Evolutionary conservation across 2,797 vertebrate species (phyloP).

Genomic region (Melanotaenia pygmaea): DNA sequence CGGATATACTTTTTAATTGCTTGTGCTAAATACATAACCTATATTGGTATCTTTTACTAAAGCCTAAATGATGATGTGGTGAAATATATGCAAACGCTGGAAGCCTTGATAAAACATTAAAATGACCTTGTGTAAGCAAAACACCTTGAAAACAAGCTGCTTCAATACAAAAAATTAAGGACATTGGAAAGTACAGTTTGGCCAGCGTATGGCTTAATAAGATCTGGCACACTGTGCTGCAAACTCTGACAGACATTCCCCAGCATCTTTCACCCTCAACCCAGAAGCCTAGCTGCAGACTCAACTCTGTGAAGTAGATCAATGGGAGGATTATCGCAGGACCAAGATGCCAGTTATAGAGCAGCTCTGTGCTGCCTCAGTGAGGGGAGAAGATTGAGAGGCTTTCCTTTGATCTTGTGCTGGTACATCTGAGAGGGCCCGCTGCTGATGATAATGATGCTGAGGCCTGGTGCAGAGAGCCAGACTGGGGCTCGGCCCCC

Average conservation of each 20-base stretch:
- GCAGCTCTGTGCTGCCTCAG: conserved; percentile 75
- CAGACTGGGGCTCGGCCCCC: conserved; percentile 50
- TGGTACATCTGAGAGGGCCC: conserved; percentile 72
- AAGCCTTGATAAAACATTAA: conserved; percentile 65
- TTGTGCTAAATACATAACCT: conserved; percentile 69
- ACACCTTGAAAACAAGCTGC: conserved; percentile 63
- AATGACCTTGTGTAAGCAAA: conserved; percentile 47
- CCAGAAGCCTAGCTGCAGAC: conserved; percentile 67
- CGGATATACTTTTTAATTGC: conserved; percentile 74
- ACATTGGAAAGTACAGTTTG: conserved; percentile 31
- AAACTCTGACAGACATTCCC: conserved; percentile 76
- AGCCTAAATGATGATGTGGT: conserved; percentile 68
- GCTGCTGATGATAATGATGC: conserved; percentile 77
- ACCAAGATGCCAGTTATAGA: conserved; percentile 79
- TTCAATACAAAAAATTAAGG: conserved; percentile 21
- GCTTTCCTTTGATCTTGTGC: conserved; percentile 79
- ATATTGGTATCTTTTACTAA: conserved; percentile 65
- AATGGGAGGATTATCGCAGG: conserved; percentile 80
- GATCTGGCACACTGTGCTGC: conserved; percentile 58
- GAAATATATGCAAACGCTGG: conserved; percentile 61
- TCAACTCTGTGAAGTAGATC: conserved; percentile 79
- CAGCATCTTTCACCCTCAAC: conserved; percentile 76
- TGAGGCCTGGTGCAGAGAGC: conserved; percentile 61
- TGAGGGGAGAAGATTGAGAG: conserved; percentile 79
- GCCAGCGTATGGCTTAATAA: conserved; percentile 57